A percentile compares a stretch with the other conserved stretches of the same genome.
These are phyloP conservation scores for Lamellibrachia columna DNA, from an alignment of 2,888 invertebrate genomes.

Conservation along the genomic window DNA sequence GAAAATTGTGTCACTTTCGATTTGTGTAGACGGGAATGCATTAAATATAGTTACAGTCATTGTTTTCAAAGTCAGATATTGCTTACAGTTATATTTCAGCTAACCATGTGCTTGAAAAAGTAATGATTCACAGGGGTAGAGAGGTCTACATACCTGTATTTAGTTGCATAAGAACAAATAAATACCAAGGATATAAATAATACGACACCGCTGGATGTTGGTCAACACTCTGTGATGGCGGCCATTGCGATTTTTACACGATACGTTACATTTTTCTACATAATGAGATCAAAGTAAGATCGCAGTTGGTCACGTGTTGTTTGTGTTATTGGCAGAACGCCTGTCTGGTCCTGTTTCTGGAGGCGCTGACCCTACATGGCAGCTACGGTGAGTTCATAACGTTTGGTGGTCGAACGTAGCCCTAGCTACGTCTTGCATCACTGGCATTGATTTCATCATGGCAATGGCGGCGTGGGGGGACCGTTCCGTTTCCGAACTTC, in stretches of 20 bases:
- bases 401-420: no score
- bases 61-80: no score
- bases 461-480: not conserved
- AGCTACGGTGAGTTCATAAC: not conserved
- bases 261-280: not conserved
- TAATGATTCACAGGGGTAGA: no score
- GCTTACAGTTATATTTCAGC: no score
- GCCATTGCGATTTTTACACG: not conserved
- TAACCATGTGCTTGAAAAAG: no score
- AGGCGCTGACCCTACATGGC: not conserved
- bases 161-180: not conserved
- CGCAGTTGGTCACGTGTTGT: not conserved
- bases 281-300: not conserved
- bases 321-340: not conserved
- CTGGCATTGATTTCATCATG: not conserved
- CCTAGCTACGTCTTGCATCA: no score
- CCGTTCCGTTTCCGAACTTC: not conserved
- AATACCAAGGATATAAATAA: not conserved
- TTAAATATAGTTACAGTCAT: no score
- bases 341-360: not conserved
- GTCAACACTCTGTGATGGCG: not conserved
- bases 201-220: not conserved
- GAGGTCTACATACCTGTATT: not conserved
- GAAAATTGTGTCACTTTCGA: not conserved
- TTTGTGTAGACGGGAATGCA: not conserved